Evolutionary conservation across 1,140 invertebrate genomes (phyloP), one percentile per base, ranked within the genome.

Genomic region (Meloidogyne chitwoodi): DNA sequence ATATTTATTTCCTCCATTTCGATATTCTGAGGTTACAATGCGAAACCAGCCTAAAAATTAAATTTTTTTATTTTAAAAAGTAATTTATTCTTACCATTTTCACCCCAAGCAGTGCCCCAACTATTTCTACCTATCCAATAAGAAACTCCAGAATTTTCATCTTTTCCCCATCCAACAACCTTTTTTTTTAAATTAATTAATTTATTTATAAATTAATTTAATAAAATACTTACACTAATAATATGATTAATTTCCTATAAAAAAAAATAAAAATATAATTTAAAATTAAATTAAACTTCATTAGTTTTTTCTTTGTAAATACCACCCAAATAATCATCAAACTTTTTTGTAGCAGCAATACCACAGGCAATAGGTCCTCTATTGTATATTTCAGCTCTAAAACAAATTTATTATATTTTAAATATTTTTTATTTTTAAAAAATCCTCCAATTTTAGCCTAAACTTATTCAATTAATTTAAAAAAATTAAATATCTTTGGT

Each of bases 101-200:
- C 88, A 69, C 88, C 88, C 89, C 89, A 81, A n/a, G 74, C 38
- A 24, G 44, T 80, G 56, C 89, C 89, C 89, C 89, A 90, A 61
- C 88, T 89, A 77, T 90, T 90, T 64, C 89, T 80, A 22, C 88
- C 89, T 77, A 90, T 87, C 89, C 89, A 90, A 79, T 88, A 90
- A 68, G 89, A 88, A 24, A 82, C 74, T 48, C 88, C 88, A 87
- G 29, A 82, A 22, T 83, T 79, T 24, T 85, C 66, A 78, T 89
- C 88, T 16, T 89, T 86, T 31, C 89, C 89, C 89, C 89, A 90
- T 29, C 89, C 89, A 72, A 83, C 88, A 14, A 89, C 88, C n/a
- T 80, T 75, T 80, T 82, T 70, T 16, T 71, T 24, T 11, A 44
- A 8, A 19, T 6, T 44, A 70, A 70, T 62, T 56, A 68, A 68